These are phyloP conservation scores for Meloidogyne hapla DNA, from an alignment of 1,140 invertebrate genomes.

Conservation along the genomic window DNA sequence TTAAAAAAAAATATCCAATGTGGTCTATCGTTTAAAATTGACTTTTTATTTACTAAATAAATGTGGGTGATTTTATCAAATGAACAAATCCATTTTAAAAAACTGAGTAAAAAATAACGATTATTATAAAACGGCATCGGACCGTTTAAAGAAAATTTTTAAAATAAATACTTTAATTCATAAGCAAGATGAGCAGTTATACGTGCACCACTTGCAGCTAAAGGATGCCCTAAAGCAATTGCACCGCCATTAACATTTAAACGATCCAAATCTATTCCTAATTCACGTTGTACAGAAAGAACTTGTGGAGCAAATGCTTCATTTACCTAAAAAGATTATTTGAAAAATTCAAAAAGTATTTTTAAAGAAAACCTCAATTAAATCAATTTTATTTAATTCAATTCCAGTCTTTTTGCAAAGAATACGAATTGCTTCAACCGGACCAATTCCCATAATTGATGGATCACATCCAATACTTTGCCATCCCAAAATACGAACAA, in stretches of 20 bases:
- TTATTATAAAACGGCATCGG: no score
- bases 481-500: conserved; percentile 68
- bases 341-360: no score
- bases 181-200: conserved; percentile 89
- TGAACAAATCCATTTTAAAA: no score
- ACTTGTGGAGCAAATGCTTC: conserved; percentile 93
- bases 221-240: conserved; percentile 93
- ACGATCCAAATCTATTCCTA: conserved; percentile 87
- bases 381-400: conserved; percentile 80
- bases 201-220: conserved; percentile 86
- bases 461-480: conserved; percentile 69
- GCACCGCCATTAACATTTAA: conserved; percentile 94
- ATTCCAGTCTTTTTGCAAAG: conserved; percentile 74
- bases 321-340: no score
- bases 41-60: no score
- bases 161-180: conserved; percentile 91
- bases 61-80: no score
- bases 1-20: no score
- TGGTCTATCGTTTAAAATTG: no score
- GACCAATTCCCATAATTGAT: conserved; percentile 76
- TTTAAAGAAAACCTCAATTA: conserved; percentile 95
- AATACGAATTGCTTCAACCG: conserved; percentile 83
- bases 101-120: no score
- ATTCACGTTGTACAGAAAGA: conserved; percentile 77
- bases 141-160: no score